Conservation (phyloP, 30 jellyfish, hydroid and myxozoan species). For the Sanderia malayensis region DNA sequence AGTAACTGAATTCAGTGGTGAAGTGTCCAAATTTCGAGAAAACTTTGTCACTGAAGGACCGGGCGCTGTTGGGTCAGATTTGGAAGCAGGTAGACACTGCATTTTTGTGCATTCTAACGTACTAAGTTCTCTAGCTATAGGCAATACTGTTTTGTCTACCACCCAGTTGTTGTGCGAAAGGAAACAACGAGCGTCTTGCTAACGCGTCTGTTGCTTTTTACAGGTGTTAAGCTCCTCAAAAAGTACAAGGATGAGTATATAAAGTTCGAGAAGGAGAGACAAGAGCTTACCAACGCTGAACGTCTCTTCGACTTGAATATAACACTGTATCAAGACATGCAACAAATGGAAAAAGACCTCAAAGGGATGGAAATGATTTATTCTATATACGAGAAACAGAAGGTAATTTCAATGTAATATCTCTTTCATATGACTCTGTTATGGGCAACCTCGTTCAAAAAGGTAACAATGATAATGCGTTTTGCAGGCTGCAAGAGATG, state of each 20-base stretch:
- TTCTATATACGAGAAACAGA: conserved; percentile 71
- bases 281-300: conserved; percentile 92
- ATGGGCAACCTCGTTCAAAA: too few relatives aligned
- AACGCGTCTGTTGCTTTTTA: not conserved
- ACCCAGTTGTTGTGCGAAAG: too few relatives aligned
- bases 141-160: too few relatives aligned
- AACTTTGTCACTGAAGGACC: conserved; percentile 79
- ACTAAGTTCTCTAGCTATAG: too few relatives aligned
- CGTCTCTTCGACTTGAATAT: conserved; percentile 76
- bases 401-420: conserved; percentile 39
- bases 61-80: conserved; percentile 80
- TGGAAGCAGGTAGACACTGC: conserved; percentile 66
- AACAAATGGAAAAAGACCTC: conserved; percentile 77
- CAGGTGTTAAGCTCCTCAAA: conserved; percentile 69
- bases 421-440: not conserved
- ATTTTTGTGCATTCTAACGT: not conserved
- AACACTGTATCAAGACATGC: conserved; percentile 86
- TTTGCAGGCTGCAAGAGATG: conserved; percentile 84
- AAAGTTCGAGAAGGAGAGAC: conserved; percentile 74
- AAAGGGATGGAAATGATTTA: conserved; percentile 73
- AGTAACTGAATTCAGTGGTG: conserved; percentile 76
- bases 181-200: too few relatives aligned
- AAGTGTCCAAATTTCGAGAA: conserved; percentile 54
- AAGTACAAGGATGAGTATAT: conserved; percentile 63
- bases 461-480: too few relatives aligned